These are phyloP conservation scores for Eulemur rufifrons DNA, from an alignment of 2,113 vertebrate species.

Conservation along the genomic window DNA sequence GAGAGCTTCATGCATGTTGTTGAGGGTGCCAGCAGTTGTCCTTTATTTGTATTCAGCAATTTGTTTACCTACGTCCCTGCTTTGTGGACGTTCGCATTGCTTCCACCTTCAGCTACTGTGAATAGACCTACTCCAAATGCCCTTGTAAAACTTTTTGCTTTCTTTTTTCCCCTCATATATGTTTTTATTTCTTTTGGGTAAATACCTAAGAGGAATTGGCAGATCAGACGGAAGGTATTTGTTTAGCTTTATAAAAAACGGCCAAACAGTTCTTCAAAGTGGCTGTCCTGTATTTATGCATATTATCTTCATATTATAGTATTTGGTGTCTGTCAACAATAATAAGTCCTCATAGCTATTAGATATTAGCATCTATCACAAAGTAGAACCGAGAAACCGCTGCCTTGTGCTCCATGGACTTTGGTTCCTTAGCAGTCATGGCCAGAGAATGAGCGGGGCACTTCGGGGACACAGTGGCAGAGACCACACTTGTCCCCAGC, in stretches of 20 bases:
- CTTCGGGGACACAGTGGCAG: background rate
- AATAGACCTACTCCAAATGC: background rate
- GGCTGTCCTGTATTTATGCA: background rate
- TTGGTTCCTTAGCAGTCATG: background rate
- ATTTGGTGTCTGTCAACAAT: background rate
- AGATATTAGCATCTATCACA: background rate
- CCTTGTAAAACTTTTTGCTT: background rate
- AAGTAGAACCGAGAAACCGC: background rate
- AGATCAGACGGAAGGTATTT: background rate
- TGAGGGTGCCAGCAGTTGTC: background rate
- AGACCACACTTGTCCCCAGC: background rate
- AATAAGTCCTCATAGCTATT: background rate
- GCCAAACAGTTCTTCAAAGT: background rate
- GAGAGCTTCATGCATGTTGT: background rate
- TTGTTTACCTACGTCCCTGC: background rate
- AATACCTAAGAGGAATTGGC: background rate
- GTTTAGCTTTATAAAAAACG: background rate
- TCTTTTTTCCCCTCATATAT: background rate
- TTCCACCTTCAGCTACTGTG: background rate
- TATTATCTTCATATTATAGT: background rate
- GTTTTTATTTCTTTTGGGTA: background rate
- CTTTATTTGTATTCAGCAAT: background rate
- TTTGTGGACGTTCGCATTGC: background rate
- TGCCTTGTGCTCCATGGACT: background rate
- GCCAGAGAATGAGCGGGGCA: background rate